These are phyloP conservation scores for Styela plicata DNA, from an alignment of 23 tunicate species.

Conservation along the genomic window DNA sequence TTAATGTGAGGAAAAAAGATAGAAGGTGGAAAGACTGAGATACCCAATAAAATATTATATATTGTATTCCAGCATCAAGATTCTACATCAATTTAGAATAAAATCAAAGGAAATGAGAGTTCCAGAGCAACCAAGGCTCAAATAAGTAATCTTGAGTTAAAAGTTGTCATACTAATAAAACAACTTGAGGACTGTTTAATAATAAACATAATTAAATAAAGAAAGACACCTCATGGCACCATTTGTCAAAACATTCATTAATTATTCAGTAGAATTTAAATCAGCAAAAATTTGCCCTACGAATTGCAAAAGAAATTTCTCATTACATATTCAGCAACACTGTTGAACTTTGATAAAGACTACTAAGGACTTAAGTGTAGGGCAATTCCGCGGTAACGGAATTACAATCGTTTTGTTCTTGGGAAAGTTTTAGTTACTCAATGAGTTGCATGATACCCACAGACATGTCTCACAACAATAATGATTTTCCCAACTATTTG, in stretches of 20 bases:
- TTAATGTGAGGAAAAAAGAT: too few species aligned
- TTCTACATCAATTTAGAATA: not conserved
- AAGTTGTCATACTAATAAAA: not conserved
- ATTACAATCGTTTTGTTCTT: not conserved
- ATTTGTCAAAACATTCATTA: not conserved
- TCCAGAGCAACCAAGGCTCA: not conserved
- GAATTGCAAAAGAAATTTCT: not conserved
- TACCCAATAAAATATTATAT: too few species aligned
- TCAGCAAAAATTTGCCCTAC: not conserved
- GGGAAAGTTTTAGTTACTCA: not conserved
- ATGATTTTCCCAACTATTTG: too few species aligned
- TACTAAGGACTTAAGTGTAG: too few species aligned
- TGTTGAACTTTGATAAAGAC: too few species aligned
- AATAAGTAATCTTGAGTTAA: not conserved
- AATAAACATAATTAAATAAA: too few species aligned
- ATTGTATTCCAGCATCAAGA: too few species aligned
- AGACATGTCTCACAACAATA: too few species aligned
- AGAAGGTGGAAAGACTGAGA: too few species aligned
- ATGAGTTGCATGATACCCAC: too few species aligned
- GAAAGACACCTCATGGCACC: not conserved
- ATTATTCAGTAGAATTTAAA: not conserved
- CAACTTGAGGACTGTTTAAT: not conserved
- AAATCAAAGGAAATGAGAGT: not conserved
- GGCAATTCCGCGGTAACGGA: too few species aligned
- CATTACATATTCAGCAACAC: not conserved